Evolutionary conservation across 2,888 invertebrate species (phyloP).

Genomic region (Trissoscelio sp.): DNA sequence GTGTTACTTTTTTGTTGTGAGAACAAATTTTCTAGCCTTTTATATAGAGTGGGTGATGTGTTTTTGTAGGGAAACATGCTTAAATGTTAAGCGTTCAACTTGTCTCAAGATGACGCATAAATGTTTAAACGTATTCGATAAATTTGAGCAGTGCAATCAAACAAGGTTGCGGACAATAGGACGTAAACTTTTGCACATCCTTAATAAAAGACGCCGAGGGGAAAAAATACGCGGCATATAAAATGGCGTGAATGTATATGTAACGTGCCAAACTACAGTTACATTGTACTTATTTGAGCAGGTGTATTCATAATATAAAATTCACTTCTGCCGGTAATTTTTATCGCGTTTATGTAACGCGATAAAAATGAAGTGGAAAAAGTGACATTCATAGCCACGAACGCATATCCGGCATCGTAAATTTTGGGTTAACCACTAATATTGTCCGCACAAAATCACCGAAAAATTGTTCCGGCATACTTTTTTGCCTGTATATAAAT

Average conservation of each 20-base stretch:
- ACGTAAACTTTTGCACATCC: conserved; percentile 41
- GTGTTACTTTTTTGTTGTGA: conserved; percentile 37
- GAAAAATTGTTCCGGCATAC: conserved; percentile 22
- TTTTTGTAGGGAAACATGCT: neutral
- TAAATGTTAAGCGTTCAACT: neutral
- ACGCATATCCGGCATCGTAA: conserved; percentile 56
- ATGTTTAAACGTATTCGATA: conserved; percentile 40
- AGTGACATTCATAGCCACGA: conserved; percentile 34
- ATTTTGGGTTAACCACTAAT: conserved; percentile 49
- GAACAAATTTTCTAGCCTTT: conserved; percentile 37
- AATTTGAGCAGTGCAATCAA: conserved; percentile 38
- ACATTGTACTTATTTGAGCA: conserved; percentile 59
- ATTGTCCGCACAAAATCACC: conserved; percentile 47
- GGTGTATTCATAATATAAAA: conserved; percentile 61
- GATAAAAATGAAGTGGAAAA: conserved; percentile 61
- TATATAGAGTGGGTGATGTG: neutral
- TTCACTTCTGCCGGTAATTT: conserved; percentile 46
- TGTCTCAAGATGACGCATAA: conserved; percentile 27
- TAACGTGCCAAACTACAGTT: conserved; percentile 47
- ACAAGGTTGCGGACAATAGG: conserved; percentile 36
- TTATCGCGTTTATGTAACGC: conserved; percentile 56
- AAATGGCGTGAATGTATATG: conserved; percentile 26
- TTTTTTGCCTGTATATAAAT: conserved; percentile 19
- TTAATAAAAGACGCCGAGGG: conserved; percentile 18
- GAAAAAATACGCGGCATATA: conserved; percentile 28